Evolutionary conservation across 1,140 invertebrate genomes (phyloP).

Genomic region (Drosophila arawakana): DNA sequence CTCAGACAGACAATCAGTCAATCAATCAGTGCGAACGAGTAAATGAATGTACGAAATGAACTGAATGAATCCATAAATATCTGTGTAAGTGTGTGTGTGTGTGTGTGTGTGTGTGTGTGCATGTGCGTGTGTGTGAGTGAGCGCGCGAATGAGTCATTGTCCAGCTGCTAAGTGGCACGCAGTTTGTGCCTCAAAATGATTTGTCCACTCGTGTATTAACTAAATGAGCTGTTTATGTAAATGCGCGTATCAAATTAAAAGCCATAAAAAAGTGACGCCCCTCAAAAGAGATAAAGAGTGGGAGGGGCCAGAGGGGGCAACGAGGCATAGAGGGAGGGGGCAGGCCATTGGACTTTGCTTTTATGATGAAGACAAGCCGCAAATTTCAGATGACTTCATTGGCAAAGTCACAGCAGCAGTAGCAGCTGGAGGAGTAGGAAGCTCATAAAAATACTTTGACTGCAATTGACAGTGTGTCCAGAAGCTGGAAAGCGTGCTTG

Average conservation of each 20-base stretch:
- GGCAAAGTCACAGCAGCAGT: slow-evolving; percentile 17
- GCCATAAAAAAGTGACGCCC: slow-evolving; percentile 61
- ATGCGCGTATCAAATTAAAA: slow-evolving; percentile 77
- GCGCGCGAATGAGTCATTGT: slow-evolving; percentile 8
- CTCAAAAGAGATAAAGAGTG: not conserved
- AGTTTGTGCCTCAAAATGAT: slow-evolving; percentile 43
- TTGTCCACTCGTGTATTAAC: slow-evolving; percentile 69
- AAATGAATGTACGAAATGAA: not conserved
- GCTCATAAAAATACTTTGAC: slow-evolving; percentile 60
- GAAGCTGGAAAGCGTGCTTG: slow-evolving; percentile 44
- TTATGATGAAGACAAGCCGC: slow-evolving; percentile 52
- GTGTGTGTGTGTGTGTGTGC: not conserved
- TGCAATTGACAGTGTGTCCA: slow-evolving; percentile 48
- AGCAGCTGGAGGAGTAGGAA: not conserved
- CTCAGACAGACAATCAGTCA: slow-evolving; percentile 8
- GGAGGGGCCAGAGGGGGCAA: not conserved
- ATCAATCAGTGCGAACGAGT: not conserved
- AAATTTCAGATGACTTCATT: slow-evolving; percentile 73
- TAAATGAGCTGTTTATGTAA: slow-evolving; percentile 79
- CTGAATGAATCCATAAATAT: not conserved
- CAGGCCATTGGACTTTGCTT: not conserved
- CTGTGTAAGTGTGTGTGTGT: not conserved
- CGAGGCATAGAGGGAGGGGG: not conserved
- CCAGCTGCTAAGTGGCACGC: not conserved
- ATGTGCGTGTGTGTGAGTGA: not conserved